Conservation (phyloP, 1,140 invertebrate genomes). For the Drosophila triauraria region DNA sequence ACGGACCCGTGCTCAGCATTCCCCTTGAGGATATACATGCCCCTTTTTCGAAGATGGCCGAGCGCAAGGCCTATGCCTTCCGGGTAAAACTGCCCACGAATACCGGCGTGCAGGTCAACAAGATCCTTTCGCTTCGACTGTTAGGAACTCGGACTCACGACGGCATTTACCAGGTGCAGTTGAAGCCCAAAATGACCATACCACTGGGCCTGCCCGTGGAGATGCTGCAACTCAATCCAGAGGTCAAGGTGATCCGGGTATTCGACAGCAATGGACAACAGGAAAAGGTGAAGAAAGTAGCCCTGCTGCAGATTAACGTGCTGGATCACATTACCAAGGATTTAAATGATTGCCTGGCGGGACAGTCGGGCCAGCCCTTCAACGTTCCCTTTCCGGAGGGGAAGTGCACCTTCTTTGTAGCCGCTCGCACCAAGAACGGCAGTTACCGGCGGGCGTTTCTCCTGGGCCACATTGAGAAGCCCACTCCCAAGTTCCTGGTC, state of each 20-base stretch:
- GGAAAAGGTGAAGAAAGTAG: slow-evolving; percentile 22
- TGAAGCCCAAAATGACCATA: slow-evolving; percentile 49
- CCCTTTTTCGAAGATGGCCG: slow-evolving; percentile 27
- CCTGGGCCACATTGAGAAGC: slow-evolving; percentile 39
- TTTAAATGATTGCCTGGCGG: slow-evolving; percentile 17
- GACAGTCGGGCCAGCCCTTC: background rate
- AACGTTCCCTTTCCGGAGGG: slow-evolving; percentile 19
- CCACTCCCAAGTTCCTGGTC: slow-evolving; percentile 40
- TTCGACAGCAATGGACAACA: slow-evolving; percentile 7
- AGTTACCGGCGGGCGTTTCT: slow-evolving; percentile 61
- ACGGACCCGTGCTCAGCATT: slow-evolving; percentile 4
- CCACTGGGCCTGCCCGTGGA: slow-evolving; percentile 44
- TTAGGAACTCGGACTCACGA: slow-evolving; percentile 32
- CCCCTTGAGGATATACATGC: slow-evolving; percentile 25
- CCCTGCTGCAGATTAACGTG: slow-evolving; percentile 49
- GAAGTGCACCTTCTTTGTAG: slow-evolving; percentile 24
- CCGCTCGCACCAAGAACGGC: slow-evolving; percentile 43
- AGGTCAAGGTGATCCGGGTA: slow-evolving; percentile 27
- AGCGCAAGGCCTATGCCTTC: slow-evolving; percentile 43
- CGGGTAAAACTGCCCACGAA: slow-evolving; percentile 36
- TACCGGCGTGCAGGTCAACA: slow-evolving; percentile 42
- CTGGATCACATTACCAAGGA: slow-evolving; percentile 40
- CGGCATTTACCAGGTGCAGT: slow-evolving; percentile 40
- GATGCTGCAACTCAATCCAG: slow-evolving; percentile 31
- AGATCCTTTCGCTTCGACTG: slow-evolving; percentile 37